Evolutionary conservation across 2,797 vertebrate genomes (phyloP).

Genomic region (Toxotes lorentzi): DNA sequence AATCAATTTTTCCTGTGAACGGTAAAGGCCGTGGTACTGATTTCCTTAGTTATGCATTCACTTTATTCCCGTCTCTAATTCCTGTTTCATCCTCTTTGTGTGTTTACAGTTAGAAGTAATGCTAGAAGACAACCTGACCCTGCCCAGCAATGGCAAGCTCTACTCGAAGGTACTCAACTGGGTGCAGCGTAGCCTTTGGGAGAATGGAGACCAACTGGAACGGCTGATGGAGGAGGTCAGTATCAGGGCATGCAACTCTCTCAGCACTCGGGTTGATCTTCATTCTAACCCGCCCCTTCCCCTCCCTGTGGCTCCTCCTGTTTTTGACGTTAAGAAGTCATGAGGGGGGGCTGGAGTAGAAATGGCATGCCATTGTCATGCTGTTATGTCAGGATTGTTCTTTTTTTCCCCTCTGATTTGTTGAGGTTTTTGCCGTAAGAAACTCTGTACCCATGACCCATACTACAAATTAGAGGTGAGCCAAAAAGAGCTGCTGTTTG

Average conservation of each 20-base stretch:
- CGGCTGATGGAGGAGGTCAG: conserved; percentile 99
- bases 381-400: conserved; percentile 80
- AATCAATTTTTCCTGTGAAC: background rate
- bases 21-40: background rate
- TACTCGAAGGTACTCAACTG: conserved; percentile 99
- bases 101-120: conserved; percentile 95
- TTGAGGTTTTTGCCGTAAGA: conserved; percentile 85
- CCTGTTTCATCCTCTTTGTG: conserved; percentile 3
- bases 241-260: conserved; percentile 65
- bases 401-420: conserved; percentile 80
- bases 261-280: conserved; percentile 34
- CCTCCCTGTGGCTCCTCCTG: conserved; percentile 61
- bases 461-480: conserved; percentile 85
- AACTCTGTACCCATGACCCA: conserved; percentile 82
- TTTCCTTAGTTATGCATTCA: background rate
- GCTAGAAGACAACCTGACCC: conserved; percentile 96
- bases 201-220: conserved; percentile 96
- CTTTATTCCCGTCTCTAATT: conserved; percentile 7
- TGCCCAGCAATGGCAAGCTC: conserved; percentile 98
- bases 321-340: conserved; percentile 78
- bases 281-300: conserved; percentile 50
- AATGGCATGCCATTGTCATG: conserved; percentile 77
- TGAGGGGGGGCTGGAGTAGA: conserved; percentile 72
- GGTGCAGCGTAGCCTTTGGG: conserved; percentile 99
- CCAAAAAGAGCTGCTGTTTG: conserved; percentile 75